Base-by-base conservation (phyloP, 1,140 invertebrate genomes). In the Drosophila subobscura region DNA sequence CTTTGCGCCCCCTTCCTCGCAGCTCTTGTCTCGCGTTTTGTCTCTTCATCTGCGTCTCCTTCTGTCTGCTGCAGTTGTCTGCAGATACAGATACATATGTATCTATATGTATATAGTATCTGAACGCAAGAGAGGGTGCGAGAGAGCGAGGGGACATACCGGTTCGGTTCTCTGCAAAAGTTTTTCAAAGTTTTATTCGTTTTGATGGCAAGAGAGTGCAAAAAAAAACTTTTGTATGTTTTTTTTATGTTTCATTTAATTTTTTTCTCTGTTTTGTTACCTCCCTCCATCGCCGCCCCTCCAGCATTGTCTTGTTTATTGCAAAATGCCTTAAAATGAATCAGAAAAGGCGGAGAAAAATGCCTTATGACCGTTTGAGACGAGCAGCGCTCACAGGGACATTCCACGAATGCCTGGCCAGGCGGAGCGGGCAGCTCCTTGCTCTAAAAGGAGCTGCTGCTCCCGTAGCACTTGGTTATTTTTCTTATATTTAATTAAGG, bases 401-500 rank as follows among this genome's bases (percentile, higher is more conserved):
- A 67, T 67, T 67, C 57, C 50, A 7, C 16, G 37, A 41, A 71
- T 71, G 23, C 53, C 29, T 63, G 33, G 33, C 42, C 16, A 20
- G 0, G 16, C 0, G 16, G 16, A 20, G 16, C 16, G 16, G 16
- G 16, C 16, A 72, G 37, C n/a, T 50, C 23, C 40, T 40, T 14
- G 2, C 29, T 3, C 2, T 1, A 27, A 27, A 27, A 27, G 25
- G 60, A 58, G 25, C 44, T 54, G 14, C 45, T 56, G 27, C 72
- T 40, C 12, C 6, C 37, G 3, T n/a, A 44, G 52, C 47, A 67
- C 33, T 37, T 37, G 10, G 3, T 3, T 45, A 20, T 42, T 41
- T 65, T 66, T 66, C 53, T 77, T 63, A 63, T 46, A 79, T 79
- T 79, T 79, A 80, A 79, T 79, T 79, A 76, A 71, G 65, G 41